Evolutionary conservation across 1,140 invertebrate species (phyloP).

Genomic region (Zaprionus capensis): DNA sequence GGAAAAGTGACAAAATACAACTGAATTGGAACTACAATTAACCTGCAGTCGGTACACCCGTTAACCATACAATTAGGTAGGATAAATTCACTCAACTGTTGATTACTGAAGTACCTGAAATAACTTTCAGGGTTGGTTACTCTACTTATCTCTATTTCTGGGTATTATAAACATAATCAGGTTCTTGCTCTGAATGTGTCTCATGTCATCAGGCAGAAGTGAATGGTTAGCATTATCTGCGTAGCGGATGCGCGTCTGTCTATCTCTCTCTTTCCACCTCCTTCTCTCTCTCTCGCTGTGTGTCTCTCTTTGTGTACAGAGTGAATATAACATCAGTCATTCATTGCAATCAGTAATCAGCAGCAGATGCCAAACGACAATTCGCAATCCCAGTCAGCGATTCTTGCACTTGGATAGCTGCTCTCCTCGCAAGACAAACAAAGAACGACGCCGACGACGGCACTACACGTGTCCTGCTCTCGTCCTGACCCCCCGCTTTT

Average conservation of each 20-base stretch:
- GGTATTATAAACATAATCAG: not conserved
- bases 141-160: not conserved
- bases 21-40: too few relatives aligned
- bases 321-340: slow-evolving; percentile 6
- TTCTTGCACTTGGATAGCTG: slow-evolving; percentile 3
- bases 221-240: slow-evolving; percentile 1
- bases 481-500: not conserved
- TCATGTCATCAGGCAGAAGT: not conserved
- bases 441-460: not conserved
- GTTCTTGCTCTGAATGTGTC: not conserved
- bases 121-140: not conserved
- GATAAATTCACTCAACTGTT: too few relatives aligned
- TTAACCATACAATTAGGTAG: too few relatives aligned
- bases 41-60: too few relatives aligned
- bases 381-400: slow-evolving; percentile 2
- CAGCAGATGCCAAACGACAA: slow-evolving; percentile 4
- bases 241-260: not conserved
- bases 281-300: not conserved
- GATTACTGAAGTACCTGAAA: too few relatives aligned
- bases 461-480: not conserved
- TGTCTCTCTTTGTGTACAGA: not conserved
- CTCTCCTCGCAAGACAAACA: slow-evolving; percentile 5
- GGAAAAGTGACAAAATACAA: too few relatives aligned
- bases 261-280: not conserved
- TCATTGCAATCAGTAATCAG: slow-evolving; percentile 3